phyloP scores from a whole-genome alignment of 2,888 invertebrate genomes.

The Aethes cnicana region DNA sequence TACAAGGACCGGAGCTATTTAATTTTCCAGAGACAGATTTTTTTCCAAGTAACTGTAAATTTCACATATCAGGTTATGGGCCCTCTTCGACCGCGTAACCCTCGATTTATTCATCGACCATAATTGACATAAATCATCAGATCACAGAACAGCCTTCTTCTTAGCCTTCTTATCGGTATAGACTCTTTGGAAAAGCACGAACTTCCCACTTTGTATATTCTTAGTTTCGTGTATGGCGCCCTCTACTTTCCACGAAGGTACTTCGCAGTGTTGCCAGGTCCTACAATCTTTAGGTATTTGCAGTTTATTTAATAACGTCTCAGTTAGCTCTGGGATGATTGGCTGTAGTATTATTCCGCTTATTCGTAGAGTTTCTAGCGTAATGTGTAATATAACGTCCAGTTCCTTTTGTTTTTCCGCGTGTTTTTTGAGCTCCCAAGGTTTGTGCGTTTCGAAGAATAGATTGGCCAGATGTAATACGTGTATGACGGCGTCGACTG shows the following conservation, averaged over 20 bases:
- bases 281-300: conserved; percentile 59
- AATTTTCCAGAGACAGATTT: too few species aligned
- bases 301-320: conserved; percentile 87
- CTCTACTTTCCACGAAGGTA: conserved; percentile 64
- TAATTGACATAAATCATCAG: background rate
- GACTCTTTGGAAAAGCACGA: conserved; percentile 70
- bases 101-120: background rate
- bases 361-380: conserved; percentile 92
- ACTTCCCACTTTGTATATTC: conserved; percentile 67
- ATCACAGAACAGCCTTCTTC: conserved; percentile 53
- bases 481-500: conserved; percentile 88
- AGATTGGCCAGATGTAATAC: conserved; percentile 90
- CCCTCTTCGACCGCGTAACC: too few species aligned
- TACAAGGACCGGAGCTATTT: too few species aligned
- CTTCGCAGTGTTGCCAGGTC: conserved; percentile 63
- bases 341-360: conserved; percentile 89
- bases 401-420: conserved; percentile 82
- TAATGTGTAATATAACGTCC: conserved; percentile 89
- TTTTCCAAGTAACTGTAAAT: too few species aligned
- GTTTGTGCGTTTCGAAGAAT: conserved; percentile 92
- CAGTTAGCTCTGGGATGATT: conserved; percentile 88
- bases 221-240: conserved; percentile 67
- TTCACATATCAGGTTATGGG: too few species aligned
- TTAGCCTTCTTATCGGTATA: conserved; percentile 60
- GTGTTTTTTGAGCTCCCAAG: conserved; percentile 92